Percentiles rank a stretch among this genome's conserved stretches.
Evolutionary conservation across 2,113 vertebrate genomes (phyloP).

Genomic region (Dinomys branickii): DNA sequence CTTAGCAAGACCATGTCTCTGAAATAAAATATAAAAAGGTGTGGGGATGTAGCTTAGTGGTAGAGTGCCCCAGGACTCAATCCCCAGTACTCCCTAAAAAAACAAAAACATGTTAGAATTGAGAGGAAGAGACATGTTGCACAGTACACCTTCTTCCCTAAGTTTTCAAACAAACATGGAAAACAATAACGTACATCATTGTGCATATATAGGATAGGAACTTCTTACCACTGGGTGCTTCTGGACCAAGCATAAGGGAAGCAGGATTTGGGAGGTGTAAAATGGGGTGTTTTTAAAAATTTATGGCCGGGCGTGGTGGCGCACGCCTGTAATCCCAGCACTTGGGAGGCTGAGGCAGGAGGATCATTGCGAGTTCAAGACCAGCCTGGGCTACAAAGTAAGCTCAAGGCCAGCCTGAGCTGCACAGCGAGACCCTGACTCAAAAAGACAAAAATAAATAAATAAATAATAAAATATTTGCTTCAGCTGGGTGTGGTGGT

Average conservation of each 20-base stretch:
- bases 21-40: neutral
- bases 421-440: too few relatives aligned
- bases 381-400: too few relatives aligned
- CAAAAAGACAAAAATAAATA: too few relatives aligned
- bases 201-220: neutral
- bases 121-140: neutral
- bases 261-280: neutral
- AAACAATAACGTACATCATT: neutral
- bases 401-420: too few relatives aligned
- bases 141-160: neutral
- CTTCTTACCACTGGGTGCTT: neutral
- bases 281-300: neutral
- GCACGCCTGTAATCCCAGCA: too few relatives aligned
- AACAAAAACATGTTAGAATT: neutral
- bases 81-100: neutral
- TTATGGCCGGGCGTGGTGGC: too few relatives aligned
- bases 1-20: neutral
- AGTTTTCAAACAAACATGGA: neutral
- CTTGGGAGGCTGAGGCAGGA: too few relatives aligned
- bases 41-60: neutral
- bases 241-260: neutral
- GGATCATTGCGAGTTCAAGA: too few relatives aligned
- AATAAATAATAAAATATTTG: too few relatives aligned
- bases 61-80: neutral
- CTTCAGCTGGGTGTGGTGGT: too few relatives aligned